These are phyloP conservation scores for Mythimna albipuncta DNA, from an alignment of 2,888 invertebrate genomes.

Conservation along the genomic window DNA sequence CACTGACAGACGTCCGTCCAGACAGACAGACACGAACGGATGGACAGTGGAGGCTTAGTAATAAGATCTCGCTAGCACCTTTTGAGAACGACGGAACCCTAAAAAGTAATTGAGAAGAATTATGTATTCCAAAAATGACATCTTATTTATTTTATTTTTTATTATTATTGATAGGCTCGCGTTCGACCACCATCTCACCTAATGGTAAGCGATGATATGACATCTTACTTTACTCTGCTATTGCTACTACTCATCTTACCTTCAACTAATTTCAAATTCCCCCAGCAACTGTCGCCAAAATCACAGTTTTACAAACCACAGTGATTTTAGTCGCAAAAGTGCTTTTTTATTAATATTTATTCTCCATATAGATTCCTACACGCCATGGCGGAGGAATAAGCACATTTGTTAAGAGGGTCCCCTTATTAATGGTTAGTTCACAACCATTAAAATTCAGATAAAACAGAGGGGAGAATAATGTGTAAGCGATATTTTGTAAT, in stretches of 20 bases:
- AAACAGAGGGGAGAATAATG: slow-evolving; percentile 65
- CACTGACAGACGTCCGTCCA: no score
- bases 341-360: slow-evolving; percentile 73
- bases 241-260: background rate
- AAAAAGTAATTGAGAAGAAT: no score
- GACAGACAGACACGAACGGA: no score
- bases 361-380: slow-evolving; percentile 54
- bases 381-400: slow-evolving; percentile 63
- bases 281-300: slow-evolving; percentile 27
- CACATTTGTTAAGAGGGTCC: slow-evolving; percentile 72
- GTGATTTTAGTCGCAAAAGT: slow-evolving; percentile 34
- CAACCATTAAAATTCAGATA: slow-evolving; percentile 67
- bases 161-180: no score
- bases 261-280: slow-evolving; percentile 19
- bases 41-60: no score
- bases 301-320: slow-evolving; percentile 9
- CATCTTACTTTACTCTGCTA: background rate
- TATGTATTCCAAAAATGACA: background rate
- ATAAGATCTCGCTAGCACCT: no score
- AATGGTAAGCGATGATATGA: no score
- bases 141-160: background rate
- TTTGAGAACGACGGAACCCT: no score
- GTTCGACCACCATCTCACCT: no score
- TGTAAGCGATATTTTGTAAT: slow-evolving; percentile 53
- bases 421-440: slow-evolving; percentile 69